phyloP scores from a whole-genome alignment of 2,888 invertebrate genomes.

The Cryptophagus acutangulus region DNA sequence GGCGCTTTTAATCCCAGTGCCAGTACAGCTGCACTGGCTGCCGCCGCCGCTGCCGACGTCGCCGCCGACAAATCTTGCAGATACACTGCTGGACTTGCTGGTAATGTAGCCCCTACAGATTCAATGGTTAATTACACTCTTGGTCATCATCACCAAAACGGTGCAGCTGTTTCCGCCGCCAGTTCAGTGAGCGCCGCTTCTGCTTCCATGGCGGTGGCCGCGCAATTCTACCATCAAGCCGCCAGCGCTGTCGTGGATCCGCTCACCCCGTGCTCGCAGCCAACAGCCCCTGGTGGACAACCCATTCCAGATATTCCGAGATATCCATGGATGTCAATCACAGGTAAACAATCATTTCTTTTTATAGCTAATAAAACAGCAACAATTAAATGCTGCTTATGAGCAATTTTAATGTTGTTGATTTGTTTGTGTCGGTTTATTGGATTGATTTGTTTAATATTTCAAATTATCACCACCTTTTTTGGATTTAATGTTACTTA shows the following conservation, averaged over 20 bases:
- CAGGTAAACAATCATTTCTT: no score
- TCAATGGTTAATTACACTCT: constrained; percentile 80
- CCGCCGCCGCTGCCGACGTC: constrained; percentile 63
- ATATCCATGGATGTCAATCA: constrained; percentile 96
- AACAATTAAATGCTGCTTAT: no score
- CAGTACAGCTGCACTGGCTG: constrained; percentile 55
- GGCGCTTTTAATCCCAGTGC: constrained; percentile 54
- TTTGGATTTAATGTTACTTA: no score
- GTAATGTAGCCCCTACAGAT: constrained; percentile 61
- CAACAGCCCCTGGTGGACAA: constrained; percentile 67
- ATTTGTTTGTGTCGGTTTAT: no score
- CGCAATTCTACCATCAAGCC: constrained; percentile 87
- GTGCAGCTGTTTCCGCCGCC: constrained; percentile 60
- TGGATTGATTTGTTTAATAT: no score
- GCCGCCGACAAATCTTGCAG: constrained; percentile 77
- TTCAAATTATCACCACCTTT: no score
- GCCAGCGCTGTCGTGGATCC: constrained; percentile 76
- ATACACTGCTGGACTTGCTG: constrained; percentile 62
- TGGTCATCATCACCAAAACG: constrained; percentile 67
- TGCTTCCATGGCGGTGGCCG: constrained; percentile 59
- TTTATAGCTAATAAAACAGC: no score
- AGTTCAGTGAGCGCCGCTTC: constrained; percentile 69
- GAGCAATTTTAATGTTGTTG: no score
- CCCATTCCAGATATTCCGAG: constrained; percentile 88
- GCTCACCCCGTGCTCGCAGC: constrained; percentile 71